Base-by-base conservation (phyloP, 64 coral and sea anemone genomes). In the Orbicella faveolata region DNA sequence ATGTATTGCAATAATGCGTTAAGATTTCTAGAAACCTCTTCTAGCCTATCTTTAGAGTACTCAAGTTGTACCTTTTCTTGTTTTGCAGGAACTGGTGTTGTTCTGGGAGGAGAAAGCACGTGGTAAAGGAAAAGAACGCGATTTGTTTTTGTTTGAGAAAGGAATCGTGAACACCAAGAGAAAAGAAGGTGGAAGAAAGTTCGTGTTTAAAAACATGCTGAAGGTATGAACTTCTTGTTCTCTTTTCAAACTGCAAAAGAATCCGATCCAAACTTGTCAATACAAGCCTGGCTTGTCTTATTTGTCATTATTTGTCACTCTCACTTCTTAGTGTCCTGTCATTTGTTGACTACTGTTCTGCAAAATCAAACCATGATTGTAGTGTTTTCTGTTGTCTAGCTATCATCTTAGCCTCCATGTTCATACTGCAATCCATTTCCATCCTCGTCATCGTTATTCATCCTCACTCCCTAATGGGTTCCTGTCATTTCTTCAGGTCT, bases 131-230 rank as follows among this genome's bases (percentile, higher is more conserved):
- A 96, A 99, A 76, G 91, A 99, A 79, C 90, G 97, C 23, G 83
- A 95, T 41, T 11, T 99, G 36, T 99, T 99, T 79, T 79, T 99
- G 37, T 99, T 99, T 91, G 94, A 99, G 68, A 99, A 99, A 84
- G 97, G 91, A 55, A 85, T 99, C 74, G 94, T 99, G 21, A 96
- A 93, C 87, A 95, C 97, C 4, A 92, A 93, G 68, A 95, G 79
- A 66, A 93, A 93, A 79, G 97, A 99, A 91, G 94, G 84, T 26
- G 94, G 94, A 77, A 91, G 75, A 33, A 93, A 95, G 61, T 99
- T 89, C 88, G 88, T 75, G 66, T 99, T 92, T 77, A 96, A 99
- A 87, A 95, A 88, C 72, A 79, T 93, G 61, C 51, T 99, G 11
- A 99, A 99, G 94, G 97, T 93, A 62, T 34, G 53, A 30, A n/a